Evolutionary conservation across 2,888 invertebrate genomes (phyloP), one percentile per base, ranked within the genome.

Genomic region (Agonopterix subpropinquella): DNA sequence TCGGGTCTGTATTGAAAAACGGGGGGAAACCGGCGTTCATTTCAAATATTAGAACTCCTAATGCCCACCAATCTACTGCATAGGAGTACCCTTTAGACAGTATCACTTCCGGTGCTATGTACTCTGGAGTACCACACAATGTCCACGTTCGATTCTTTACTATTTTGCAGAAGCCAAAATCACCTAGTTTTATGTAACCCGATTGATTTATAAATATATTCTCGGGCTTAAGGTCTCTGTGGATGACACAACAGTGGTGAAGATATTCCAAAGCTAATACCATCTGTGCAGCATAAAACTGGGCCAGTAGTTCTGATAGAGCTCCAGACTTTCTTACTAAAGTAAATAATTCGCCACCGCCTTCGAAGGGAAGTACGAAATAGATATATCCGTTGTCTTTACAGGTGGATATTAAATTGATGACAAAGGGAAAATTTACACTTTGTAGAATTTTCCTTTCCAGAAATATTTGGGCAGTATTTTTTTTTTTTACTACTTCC

Each of bases 11-110:
- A 47, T 94, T 92, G 64, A 93, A 94, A 83, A 99, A 99, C 0
- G 99, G 99, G 9, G 98, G 95, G 77, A 92, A 94, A 0, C 98
- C 98, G 4, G 95, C 92, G 43, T 91, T 91, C 93, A 97, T 95
- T 88, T 98, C 97, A 75, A 90, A 98, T 41, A 97, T 89, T 8
- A 98, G 85, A 0, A 97, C 91, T 0, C 96, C 98, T 44, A 96
- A 90, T 0, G 98, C 93, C 98, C 98, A 98, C 97, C 97, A 98
- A 71, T 98, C 98, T 0, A 96, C 97, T 0, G 96, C 92, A 65
- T 92, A 93, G 39, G 95, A 94, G 80, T 98, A 98, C 0, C 98
- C 97, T 77, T 95, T 96, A 37, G 93, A 94, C 57, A 95, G 89
- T 57, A 98, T 96, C 15, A 94, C 92, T 83, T 98, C 98, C 1